Percentiles rank a stretch among this genome's conserved stretches.
These are phyloP conservation scores for Mustela nigripes DNA, from an alignment of 2,113 vertebrate genomes.

Conservation along the genomic window DNA sequence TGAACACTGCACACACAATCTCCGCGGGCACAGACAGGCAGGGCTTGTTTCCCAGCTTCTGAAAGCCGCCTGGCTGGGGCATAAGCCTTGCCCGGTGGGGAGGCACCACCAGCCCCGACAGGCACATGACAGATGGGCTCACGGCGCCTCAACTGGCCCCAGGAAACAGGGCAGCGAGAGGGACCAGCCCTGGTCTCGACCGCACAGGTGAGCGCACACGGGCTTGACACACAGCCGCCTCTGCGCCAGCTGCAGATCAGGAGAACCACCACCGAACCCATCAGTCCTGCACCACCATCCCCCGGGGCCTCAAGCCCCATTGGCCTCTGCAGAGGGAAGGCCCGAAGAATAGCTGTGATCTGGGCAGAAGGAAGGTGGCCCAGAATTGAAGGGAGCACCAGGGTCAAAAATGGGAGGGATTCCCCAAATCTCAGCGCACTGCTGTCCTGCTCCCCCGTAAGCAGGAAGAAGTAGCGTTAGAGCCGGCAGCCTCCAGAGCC, in stretches of 20 bases:
- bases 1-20: fast-evolving
- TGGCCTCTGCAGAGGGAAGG: neutral
- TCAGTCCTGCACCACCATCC: neutral
- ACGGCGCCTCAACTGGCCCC: neutral
- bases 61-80: neutral
- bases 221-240: fast-evolving
- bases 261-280: neutral
- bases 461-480: fast-evolving
- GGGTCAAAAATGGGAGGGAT: neutral
- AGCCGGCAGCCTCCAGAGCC: neutral
- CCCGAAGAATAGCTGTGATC: neutral
- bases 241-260: fast-evolving
- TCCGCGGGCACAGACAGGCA: fast-evolving
- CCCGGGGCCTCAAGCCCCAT: neutral
- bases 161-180: neutral
- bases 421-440: fast-evolving
- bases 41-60: neutral
- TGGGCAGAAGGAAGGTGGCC: neutral
- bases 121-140: neutral
- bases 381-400: neutral
- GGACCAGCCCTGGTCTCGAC: too few relatives aligned
- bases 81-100: neutral
- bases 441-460: fast-evolving
- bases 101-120: neutral
- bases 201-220: fast-evolving